These are phyloP conservation scores for Galaxias olidus DNA, from an alignment of 2,797 vertebrate species.

Conservation along the genomic window DNA sequence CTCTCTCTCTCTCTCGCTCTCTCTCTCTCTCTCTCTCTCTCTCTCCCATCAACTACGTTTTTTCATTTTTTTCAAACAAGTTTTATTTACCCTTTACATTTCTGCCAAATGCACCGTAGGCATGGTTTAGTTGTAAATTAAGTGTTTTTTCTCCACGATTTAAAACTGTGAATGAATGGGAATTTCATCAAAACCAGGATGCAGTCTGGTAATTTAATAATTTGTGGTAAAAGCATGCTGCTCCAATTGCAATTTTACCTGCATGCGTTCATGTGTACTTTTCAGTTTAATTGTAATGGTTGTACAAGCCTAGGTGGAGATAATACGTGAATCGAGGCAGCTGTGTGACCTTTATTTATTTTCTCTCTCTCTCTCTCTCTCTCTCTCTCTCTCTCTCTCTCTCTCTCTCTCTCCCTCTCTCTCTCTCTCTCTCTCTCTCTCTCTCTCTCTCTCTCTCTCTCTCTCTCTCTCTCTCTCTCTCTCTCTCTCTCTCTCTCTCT, in stretches of 20 bases:
- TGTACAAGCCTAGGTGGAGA: conserved; percentile 41
- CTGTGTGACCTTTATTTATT: conserved; percentile 51
- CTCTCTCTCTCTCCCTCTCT: conserved; percentile 29
- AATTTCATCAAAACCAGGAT: conserved; percentile 39
- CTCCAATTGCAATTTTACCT: conserved; percentile 45
- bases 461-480: conserved; percentile 55
- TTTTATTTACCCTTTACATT: not conserved
- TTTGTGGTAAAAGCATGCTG: conserved; percentile 51
- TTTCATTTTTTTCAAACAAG: conserved; percentile 6
- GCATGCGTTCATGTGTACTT: conserved; percentile 48
- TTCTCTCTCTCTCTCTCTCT: conserved; percentile 31
- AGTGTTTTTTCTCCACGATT: conserved; percentile 41
- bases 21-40: not conserved
- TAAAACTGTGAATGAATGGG: conserved; percentile 34
- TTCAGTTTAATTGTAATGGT: conserved; percentile 41
- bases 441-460: conserved; percentile 28
- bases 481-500: conserved; percentile 33
- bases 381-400: conserved; percentile 55
- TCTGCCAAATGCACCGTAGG: not conserved
- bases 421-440: conserved; percentile 56
- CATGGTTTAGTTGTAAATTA: conserved; percentile 34
- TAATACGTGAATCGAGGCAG: conserved; percentile 50
- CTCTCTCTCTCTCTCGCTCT: conserved; percentile 22
- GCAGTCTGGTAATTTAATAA: conserved; percentile 43
- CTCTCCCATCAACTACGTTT: conserved; percentile 4